These are phyloP conservation scores for Eulemur macaco DNA, from an alignment of 2,113 vertebrate species.

Conservation along the genomic window DNA sequence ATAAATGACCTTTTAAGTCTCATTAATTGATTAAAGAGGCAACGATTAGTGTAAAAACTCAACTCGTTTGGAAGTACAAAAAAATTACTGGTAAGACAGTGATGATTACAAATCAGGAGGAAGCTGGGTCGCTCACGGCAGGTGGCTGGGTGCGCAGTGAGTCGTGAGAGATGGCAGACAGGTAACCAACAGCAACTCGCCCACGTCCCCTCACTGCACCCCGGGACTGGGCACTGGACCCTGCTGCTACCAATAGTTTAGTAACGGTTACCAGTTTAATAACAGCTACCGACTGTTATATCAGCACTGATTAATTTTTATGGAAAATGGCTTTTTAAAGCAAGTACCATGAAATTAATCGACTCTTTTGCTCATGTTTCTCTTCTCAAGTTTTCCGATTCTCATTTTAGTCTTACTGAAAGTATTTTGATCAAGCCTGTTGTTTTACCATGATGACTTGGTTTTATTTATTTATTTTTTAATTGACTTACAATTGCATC, in stretches of 20 bases:
- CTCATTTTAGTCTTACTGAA: neutral
- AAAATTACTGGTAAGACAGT: slow-evolving; percentile 47
- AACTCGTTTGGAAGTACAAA: slow-evolving; percentile 63
- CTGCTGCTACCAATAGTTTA: neutral
- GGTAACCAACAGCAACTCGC: neutral
- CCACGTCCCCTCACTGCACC: neutral
- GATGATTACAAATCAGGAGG: slow-evolving; percentile 57
- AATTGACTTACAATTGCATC: neutral
- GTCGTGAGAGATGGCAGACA: neutral
- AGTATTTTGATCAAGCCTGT: neutral
- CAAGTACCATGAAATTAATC: neutral
- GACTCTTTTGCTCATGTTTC: slow-evolving; percentile 23
- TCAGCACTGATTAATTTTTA: slow-evolving; percentile 8
- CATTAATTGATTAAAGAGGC: slow-evolving; percentile 80
- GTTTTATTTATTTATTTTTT: neutral
- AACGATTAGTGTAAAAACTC: slow-evolving; percentile 75
- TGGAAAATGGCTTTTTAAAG: slow-evolving; percentile 28
- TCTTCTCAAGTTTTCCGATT: neutral
- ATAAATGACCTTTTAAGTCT: slow-evolving; percentile 79
- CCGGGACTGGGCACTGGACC: neutral
- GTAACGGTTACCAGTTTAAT: neutral
- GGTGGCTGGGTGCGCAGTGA: neutral
- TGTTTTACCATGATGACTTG: neutral
- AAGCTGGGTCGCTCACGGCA: neutral
- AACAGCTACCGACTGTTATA: neutral